phyloP scores from a whole-genome alignment of 1,140 invertebrate species.

The Tachypleus tridentatus region DNA sequence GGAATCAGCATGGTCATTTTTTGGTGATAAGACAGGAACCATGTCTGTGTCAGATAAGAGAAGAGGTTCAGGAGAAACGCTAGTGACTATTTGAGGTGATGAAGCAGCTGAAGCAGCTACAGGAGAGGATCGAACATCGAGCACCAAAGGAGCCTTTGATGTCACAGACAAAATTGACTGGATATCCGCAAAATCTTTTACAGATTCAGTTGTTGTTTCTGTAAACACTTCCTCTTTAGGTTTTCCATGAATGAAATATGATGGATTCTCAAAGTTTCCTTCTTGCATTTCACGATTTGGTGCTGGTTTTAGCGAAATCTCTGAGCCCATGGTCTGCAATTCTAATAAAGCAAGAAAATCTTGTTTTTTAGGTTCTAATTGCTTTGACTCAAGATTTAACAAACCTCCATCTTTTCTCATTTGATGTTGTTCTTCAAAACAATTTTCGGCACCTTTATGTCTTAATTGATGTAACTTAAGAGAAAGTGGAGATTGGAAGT shows the following conservation, averaged over 20 bases:
- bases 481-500: constrained; percentile 28
- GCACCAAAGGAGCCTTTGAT: constrained; percentile 45
- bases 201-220: not conserved
- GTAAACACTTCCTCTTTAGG: not conserved
- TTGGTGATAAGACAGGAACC: constrained; percentile 26
- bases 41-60: constrained; percentile 26
- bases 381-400: no score
- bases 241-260: constrained; percentile 18
- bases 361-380: constrained; percentile 35
- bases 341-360: constrained; percentile 68
- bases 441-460: constrained; percentile 15
- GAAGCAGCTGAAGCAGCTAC: constrained; percentile 20
- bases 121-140: constrained; percentile 22
- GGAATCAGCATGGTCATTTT: not conserved
- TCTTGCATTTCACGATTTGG: not conserved
- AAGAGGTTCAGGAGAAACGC: constrained; percentile 19
- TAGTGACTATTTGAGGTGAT: constrained; percentile 4
- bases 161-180: constrained; percentile 64
- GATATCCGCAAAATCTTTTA: constrained; percentile 55
- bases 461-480: constrained; percentile 32
- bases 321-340: constrained; percentile 40
- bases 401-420: no score
- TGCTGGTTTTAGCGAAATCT: not conserved
- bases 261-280: constrained; percentile 13
- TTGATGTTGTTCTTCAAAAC: no score